phyloP scores from a whole-genome alignment of 2,888 invertebrate genomes.

The Eubasilissa splendida region DNA sequence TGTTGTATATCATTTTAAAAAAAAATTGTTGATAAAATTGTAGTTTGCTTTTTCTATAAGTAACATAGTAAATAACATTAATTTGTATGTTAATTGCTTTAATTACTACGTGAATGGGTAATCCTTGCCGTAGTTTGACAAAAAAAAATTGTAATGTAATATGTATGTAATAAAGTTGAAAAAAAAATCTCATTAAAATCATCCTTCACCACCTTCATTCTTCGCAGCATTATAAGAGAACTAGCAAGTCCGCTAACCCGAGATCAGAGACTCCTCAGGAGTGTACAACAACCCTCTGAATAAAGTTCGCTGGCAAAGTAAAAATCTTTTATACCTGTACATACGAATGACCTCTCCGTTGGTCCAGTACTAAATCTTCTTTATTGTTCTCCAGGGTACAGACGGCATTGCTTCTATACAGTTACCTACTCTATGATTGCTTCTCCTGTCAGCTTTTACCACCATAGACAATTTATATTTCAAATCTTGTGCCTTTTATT shows the following conservation, averaged over 20 bases:
- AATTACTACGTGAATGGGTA: too few species aligned
- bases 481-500: not conserved
- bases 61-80: too few species aligned
- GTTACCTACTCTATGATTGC: not conserved
- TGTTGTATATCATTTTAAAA: too few species aligned
- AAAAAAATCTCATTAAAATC: too few species aligned
- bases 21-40: too few species aligned
- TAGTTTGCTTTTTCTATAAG: too few species aligned
- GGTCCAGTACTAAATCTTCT: not conserved
- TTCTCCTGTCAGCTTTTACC: conserved; percentile 1
- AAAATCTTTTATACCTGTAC: not conserved
- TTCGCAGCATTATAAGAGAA: too few species aligned
- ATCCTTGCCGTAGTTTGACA: too few species aligned
- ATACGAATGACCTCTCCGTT: not conserved
- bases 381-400: conserved; percentile 13
- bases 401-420: not conserved
- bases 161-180: too few species aligned
- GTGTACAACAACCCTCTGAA: not conserved
- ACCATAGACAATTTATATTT: not conserved
- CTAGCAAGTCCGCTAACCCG: not conserved
- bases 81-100: too few species aligned
- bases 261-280: not conserved
- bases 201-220: too few species aligned
- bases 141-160: too few species aligned
- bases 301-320: not conserved